phyloP scores from a whole-genome alignment of 37 sponge, comb jelly and placozoan species.

The Spongia lamella region DNA sequence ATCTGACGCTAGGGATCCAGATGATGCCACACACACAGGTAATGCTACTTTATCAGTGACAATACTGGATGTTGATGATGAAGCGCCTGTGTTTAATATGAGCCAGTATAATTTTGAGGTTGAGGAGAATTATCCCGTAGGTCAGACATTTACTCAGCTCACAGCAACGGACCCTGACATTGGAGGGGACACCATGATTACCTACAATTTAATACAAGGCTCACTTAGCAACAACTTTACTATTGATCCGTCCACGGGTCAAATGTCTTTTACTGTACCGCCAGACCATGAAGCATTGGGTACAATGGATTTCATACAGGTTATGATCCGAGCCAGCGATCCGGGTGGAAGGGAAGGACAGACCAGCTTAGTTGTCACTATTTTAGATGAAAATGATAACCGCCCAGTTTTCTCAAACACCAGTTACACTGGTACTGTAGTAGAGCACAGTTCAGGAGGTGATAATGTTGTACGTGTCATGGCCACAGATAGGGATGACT shows the following conservation, averaged over 20 bases:
- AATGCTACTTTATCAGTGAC: conserved; percentile 9
- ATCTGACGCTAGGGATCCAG: conserved; percentile 4
- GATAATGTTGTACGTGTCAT: conserved; percentile 11
- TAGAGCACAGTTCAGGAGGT: conserved; percentile 11
- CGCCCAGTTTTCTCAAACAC: conserved; percentile 32
- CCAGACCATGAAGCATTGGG: conserved; percentile 52
- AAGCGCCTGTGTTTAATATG: conserved; percentile 17
- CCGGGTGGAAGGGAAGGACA: conserved; percentile 12
- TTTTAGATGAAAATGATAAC: conserved; percentile 69
- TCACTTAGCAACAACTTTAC: conserved; percentile 21
- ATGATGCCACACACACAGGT: not conserved
- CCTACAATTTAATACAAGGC: conserved; percentile 21
- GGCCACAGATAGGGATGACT: conserved; percentile 24
- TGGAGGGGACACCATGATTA: conserved; percentile 32
- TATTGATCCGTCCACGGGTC: conserved; percentile 54
- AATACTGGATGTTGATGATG: conserved; percentile 57
- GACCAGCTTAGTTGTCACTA: conserved; percentile 39
- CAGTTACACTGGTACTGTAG: conserved; percentile 15
- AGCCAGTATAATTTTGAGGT: not conserved
- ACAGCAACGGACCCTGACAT: conserved; percentile 61
- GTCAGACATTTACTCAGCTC: conserved; percentile 23
- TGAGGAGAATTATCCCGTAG: conserved; percentile 49
- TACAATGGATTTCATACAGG: not conserved
- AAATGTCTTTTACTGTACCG: conserved; percentile 31
- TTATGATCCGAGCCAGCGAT: conserved; percentile 55